Base-by-base conservation (phyloP, 1,140 invertebrate species). In the Alviniconcha marisindica region DNA sequence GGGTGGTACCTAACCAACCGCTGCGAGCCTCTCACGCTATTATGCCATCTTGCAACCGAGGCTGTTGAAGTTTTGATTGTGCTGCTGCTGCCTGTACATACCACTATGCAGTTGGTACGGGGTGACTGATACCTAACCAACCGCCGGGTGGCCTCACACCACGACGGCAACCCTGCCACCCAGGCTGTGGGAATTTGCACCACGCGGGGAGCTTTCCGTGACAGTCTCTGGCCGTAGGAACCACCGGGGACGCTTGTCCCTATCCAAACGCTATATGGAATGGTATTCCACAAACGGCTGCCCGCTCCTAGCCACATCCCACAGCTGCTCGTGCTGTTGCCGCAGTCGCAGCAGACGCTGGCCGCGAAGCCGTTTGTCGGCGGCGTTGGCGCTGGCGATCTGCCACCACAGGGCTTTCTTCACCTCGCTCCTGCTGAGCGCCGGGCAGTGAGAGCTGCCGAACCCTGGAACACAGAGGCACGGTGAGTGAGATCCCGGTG, bases 371-470 rank as follows among this genome's bases (percentile, higher is more conserved):
- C 48, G 51, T n/a, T 69, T 80, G 33, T 40, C 21, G 15, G 78
- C 78, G 14, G 78, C 40, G 40, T 80, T 80, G 38, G 78, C 78
- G 40, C 78, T 80, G 78, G 78, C 33, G 31, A 80, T 80, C 78
- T 80, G 78, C 78, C 78, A 80, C 78, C 78, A 80, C 12, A 80
- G 54, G 33, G 60, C 56, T 40, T 80, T 80, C 78, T 60, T 80
- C 78, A 80, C n/a, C 36, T 80, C 78, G 24, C 56, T 80, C 21
- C 38, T 24, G 38, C 36, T 80, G 24, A 54, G 56, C 12, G 56
- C 56, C 24, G 36, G 33, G 40, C 78, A 63, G 15, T 24, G n/a
- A 15, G 12, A 18, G 36, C 66, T 15, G 33, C 56, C 54, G 38
- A 63, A 66, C 18, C 56, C 78, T 80, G 78, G 33, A 80, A 80